phyloP scores from a whole-genome alignment of 2,797 vertebrate species.

The Microhierax caerulescens region DNA sequence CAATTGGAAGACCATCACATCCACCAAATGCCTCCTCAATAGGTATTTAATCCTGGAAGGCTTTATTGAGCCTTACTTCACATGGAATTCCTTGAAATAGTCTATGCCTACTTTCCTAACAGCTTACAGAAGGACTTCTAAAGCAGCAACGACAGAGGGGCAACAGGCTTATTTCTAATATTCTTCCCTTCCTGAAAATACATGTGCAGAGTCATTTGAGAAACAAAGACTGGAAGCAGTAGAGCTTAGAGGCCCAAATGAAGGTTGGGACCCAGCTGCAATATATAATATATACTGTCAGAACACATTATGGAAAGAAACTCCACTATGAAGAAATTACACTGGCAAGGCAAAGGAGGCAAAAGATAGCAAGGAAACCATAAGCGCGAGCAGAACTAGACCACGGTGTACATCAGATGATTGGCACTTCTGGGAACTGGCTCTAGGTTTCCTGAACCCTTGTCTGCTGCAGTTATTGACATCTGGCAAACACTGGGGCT shows the following conservation, averaged over 20 bases:
- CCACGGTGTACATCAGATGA: not conserved
- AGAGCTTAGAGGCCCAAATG: not conserved
- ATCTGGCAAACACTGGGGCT: not conserved
- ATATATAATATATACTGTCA: not conserved
- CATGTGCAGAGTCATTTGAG: not conserved
- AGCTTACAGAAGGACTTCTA: not conserved
- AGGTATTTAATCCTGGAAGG: not conserved
- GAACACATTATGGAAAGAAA: not conserved
- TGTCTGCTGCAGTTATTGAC: not conserved
- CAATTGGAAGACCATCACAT: not conserved
- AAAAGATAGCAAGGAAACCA: not conserved
- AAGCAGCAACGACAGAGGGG: not conserved
- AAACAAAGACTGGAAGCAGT: not conserved
- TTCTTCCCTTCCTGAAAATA: not conserved
- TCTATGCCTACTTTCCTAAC: not conserved
- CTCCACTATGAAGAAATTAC: not conserved
- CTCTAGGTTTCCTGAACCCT: not conserved
- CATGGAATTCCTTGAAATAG: not conserved
- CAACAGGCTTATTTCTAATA: not conserved
- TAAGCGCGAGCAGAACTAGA: not conserved
- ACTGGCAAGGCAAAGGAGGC: not conserved
- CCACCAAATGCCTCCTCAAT: not conserved
- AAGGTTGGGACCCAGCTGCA: not conserved
- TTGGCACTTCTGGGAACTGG: not conserved
- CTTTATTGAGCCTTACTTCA: not conserved